Percentiles rank a stretch among this genome's conserved stretches.
phyloP scores from a whole-genome alignment of 92 coral and sea anemone species.

The Phenganax stokvisi region DNA sequence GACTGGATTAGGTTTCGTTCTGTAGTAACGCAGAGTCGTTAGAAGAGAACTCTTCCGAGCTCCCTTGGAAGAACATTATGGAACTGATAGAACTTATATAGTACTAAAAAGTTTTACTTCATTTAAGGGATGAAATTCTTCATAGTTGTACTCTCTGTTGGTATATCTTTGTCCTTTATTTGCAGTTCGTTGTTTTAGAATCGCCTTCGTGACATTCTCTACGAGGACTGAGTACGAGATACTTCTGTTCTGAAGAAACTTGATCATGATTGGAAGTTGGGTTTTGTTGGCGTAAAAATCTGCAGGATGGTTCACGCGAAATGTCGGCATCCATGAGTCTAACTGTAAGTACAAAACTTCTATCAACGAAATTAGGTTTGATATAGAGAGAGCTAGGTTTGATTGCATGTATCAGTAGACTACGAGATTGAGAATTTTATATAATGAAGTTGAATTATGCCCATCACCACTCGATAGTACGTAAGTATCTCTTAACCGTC shows the following conservation, averaged over 20 bases:
- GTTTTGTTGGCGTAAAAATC: constrained; percentile 34
- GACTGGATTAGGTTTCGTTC: no score
- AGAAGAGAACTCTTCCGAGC: not conserved
- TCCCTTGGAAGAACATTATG: not conserved
- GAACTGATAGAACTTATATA: not conserved
- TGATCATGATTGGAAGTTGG: constrained; percentile 13
- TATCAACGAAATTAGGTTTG: no score
- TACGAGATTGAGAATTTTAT: no score
- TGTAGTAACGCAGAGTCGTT: not conserved
- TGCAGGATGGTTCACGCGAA: constrained; percentile 30
- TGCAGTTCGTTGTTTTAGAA: constrained; percentile 14
- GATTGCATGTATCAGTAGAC: no score
- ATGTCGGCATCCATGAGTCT: constrained; percentile 39
- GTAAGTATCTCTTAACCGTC: no score
- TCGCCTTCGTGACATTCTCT: constrained; percentile 21
- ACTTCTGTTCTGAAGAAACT: constrained; percentile 14
- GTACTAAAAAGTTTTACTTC: constrained; percentile 34
- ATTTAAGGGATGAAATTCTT: constrained; percentile 52
- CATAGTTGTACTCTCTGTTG: constrained; percentile 47
- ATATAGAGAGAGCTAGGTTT: no score
- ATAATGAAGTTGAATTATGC: no score
- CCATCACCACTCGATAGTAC: no score
- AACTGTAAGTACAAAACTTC: constrained; percentile 15
- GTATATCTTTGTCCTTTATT: constrained; percentile 7
- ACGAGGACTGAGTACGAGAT: constrained; percentile 5